Percentiles rank a stretch among this genome's conserved stretches.
These are phyloP conservation scores for Pyrocoelia pectoralis DNA, from an alignment of 2,888 invertebrate genomes.

Conservation along the genomic window DNA sequence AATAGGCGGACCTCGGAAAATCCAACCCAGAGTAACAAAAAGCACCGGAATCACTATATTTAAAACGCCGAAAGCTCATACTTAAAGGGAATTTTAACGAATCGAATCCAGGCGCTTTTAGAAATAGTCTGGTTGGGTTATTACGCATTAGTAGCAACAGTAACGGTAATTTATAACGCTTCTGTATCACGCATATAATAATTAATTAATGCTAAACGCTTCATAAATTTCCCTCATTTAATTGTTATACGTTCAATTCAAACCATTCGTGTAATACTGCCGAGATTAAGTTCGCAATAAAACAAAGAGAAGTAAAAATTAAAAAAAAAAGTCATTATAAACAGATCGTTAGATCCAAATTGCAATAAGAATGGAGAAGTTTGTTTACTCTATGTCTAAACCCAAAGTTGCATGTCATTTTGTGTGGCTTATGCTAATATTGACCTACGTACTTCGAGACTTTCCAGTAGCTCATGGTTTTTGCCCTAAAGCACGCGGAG, in stretches of 20 bases:
- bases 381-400: slow-evolving; percentile 26
- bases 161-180: too few relatives aligned
- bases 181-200: too few relatives aligned
- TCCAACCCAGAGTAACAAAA: slow-evolving; percentile 35
- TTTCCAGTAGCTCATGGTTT: slow-evolving; percentile 47
- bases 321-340: background rate
- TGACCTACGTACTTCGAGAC: slow-evolving; percentile 52
- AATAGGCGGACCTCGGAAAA: slow-evolving; percentile 41
- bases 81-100: slow-evolving; percentile 33
- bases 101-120: slow-evolving; percentile 18
- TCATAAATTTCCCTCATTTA: too few relatives aligned
- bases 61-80: slow-evolving; percentile 32
- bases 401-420: slow-evolving; percentile 52
- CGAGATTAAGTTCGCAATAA: too few relatives aligned
- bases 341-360: slow-evolving; percentile 6
- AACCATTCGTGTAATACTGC: too few relatives aligned
- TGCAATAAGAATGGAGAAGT: slow-evolving; percentile 20
- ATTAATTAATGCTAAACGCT: too few relatives aligned
- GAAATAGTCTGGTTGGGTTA: background rate
- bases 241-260: background rate
- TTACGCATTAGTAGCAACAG: background rate
- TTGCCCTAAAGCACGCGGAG: slow-evolving; percentile 45
- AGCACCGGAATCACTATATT: slow-evolving; percentile 37
- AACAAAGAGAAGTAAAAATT: too few relatives aligned
- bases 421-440: slow-evolving; percentile 55